A percentile compares a stretch with the other conserved stretches of the same genome.
Conservation (phyloP, 2,113 vertebrate species). For the Datnioides undecimradiatus region DNA sequence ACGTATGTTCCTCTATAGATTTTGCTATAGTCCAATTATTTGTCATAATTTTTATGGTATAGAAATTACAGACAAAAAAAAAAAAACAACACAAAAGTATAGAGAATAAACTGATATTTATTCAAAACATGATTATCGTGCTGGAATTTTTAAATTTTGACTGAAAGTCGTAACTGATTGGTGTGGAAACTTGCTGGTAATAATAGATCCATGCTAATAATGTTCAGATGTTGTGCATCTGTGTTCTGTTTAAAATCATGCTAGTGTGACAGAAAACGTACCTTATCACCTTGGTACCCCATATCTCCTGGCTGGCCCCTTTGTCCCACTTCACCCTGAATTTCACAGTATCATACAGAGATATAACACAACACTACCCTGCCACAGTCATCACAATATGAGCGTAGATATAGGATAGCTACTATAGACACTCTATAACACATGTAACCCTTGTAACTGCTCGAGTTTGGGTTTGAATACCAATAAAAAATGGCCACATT, state of each 20-base stretch:
- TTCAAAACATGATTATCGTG: background rate
- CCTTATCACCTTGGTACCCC: constrained; percentile 97
- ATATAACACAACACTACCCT: constrained; percentile 76
- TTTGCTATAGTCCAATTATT: background rate
- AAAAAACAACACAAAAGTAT: no score
- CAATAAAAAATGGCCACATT: background rate
- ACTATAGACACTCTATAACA: background rate
- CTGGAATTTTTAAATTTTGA: background rate
- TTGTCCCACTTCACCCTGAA: constrained; percentile 92
- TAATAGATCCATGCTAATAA: background rate
- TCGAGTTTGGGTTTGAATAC: background rate
- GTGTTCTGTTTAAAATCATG: background rate
- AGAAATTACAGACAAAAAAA: no score
- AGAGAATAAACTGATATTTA: no score
- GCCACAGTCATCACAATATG: constrained; percentile 27
- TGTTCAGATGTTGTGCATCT: background rate
- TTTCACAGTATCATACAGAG: constrained; percentile 85
- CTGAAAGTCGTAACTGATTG: background rate
- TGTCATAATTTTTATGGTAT: no score
- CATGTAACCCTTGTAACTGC: no score
- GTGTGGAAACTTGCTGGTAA: background rate
- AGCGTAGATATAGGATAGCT: background rate
- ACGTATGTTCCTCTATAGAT: background rate
- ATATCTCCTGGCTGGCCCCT: constrained; percentile 91
- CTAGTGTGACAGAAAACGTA: constrained; percentile 62